Evolutionary conservation across 2,113 vertebrate genomes (phyloP).

Genomic region (Gadus macrocephalus): DNA sequence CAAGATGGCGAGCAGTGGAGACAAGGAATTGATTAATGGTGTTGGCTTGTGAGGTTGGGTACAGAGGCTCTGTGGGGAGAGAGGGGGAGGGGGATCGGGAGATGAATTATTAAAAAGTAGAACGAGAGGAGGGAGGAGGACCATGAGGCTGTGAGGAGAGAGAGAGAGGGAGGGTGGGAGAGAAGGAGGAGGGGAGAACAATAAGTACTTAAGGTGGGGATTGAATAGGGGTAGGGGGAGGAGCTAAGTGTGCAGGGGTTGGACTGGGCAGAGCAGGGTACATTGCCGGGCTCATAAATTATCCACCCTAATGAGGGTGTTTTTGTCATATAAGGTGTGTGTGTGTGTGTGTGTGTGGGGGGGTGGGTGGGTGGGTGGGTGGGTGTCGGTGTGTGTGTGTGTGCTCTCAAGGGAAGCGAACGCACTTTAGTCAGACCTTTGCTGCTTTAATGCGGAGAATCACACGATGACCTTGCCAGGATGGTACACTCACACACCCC

Average conservation of each 20-base stretch:
- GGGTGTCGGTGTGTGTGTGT: too few relatives aligned
- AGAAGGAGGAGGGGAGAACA: background rate
- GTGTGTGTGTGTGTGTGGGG: too few relatives aligned
- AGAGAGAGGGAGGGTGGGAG: background rate
- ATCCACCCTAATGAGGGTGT: background rate
- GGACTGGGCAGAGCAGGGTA: background rate
- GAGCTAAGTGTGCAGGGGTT: background rate
- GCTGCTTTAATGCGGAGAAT: too few relatives aligned
- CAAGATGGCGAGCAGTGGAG: conserved; percentile 15
- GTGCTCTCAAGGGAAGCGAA: too few relatives aligned
- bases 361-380: too few relatives aligned
- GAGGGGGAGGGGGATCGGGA: conserved; percentile 29
- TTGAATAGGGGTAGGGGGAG: background rate
- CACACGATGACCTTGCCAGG: too few relatives aligned
- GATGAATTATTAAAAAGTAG: conserved; percentile 66
- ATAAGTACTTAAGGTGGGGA: background rate
- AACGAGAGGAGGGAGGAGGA: conserved; percentile 44
- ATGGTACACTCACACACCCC: too few relatives aligned
- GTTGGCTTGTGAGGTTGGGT: conserved; percentile 56
- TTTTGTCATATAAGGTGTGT: background rate
- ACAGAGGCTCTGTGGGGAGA: conserved; percentile 36
- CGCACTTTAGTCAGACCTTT: too few relatives aligned
- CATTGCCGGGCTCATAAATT: background rate
- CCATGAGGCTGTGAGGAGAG: conserved; percentile 20
- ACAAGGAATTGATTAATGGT: conserved; percentile 62